Conservation (phyloP, 2,113 vertebrate species). For the Emydura subglobosa region DNA sequence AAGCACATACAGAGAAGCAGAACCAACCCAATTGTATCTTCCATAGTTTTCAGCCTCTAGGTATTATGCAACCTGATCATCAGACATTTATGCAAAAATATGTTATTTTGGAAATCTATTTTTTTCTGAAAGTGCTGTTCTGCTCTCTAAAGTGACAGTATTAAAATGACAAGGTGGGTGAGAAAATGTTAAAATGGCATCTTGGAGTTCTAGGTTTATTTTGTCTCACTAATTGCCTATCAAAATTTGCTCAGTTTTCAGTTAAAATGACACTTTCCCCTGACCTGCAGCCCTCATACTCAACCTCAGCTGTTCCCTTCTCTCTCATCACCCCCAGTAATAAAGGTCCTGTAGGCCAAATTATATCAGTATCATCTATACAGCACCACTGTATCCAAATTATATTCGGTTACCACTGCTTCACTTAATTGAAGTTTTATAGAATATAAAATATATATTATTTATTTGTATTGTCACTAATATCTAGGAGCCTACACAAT, state of each 20-base stretch:
- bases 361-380: background rate
- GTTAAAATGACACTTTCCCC: conserved; percentile 16
- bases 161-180: background rate
- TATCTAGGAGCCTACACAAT: background rate
- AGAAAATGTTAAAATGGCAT: background rate
- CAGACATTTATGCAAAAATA: conserved; percentile 35
- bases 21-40: conserved; percentile 38
- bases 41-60: conserved; percentile 24
- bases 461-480: background rate
- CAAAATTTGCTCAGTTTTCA: conserved; percentile 44
- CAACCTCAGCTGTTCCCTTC: background rate
- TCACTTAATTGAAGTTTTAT: background rate
- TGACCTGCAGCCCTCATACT: background rate
- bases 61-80: conserved; percentile 29
- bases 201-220: conserved; percentile 3
- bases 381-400: background rate
- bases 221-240: conserved; percentile 33
- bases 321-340: background rate
- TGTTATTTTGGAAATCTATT: conserved; percentile 39
- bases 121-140: conserved; percentile 3
- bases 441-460: background rate
- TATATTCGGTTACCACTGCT: background rate
- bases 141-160: background rate
- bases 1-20: background rate
- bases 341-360: background rate